Base-by-base conservation (phyloP, 2,797 vertebrate genomes). In the Syngnathus rostellatus region DNA sequence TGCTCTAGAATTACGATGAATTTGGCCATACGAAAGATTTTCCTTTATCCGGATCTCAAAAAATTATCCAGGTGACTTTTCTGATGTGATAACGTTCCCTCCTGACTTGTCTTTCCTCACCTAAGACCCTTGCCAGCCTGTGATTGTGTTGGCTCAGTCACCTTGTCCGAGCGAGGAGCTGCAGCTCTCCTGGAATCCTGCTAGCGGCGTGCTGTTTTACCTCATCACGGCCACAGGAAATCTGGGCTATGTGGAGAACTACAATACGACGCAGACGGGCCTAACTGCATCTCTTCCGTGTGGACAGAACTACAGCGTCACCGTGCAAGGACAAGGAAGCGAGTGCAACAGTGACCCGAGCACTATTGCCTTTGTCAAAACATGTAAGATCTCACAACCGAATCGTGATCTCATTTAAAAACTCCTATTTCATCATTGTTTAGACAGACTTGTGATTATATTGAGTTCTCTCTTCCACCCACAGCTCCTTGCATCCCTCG, bases 51-150 rank as follows among this genome's bases (percentile, higher is more conserved):
- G 48, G 48, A 9, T 10, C n/a, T 21, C 50, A 11, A 21, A 10
- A 51, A 51, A 51, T 51, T 8, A 51, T 4, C 2, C 19, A 51
- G n/a, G 50, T 51, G 8, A 8, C 0, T 51, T 37, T 25, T 23
- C 31, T 2, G 57, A 3, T 67, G 10, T 21, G 53, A 54, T 14
- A 16, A 57, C 37, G 5, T 57, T 5, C 5, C 10, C 5, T 25
- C 21, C 12, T 4, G 53, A 19, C 53, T 55, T 31, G n/a, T 55
- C n/a, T 54, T 46, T 8, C 45, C 25, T 72, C 48, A 57, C 64
- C 17, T 60, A 68, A 91, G 90, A 78, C 31, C 88, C 89, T 31
- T 91, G 90, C 71, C 81, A 74, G 64, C 87, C 90, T 25, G 68
- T 71, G 41, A 78, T 65, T 12, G 50, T 81, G 38, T 80, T 72